Conservation (phyloP, 2,888 invertebrate species). For the Aspidiotus rigidus region DNA sequence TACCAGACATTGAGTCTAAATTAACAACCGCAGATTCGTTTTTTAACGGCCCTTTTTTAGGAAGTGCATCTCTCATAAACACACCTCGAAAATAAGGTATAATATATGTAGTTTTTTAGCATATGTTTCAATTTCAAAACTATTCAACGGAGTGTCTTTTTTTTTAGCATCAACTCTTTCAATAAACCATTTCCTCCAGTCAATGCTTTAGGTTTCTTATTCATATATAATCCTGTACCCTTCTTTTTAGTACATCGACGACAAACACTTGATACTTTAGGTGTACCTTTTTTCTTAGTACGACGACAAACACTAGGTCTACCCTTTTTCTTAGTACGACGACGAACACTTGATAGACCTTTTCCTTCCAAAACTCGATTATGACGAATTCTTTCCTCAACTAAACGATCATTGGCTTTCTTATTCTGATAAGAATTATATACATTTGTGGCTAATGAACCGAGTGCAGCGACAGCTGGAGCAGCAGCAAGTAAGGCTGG, state of each 20-base stretch:
- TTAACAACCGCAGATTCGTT: background rate
- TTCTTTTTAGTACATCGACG: background rate
- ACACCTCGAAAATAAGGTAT: conserved; percentile 17
- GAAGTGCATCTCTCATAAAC: conserved; percentile 3
- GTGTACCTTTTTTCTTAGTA: too few relatives aligned
- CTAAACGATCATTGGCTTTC: too few relatives aligned
- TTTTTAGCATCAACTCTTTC: conserved; percentile 10
- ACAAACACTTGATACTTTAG: too few relatives aligned
- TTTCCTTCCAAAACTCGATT: too few relatives aligned
- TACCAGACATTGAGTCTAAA: conserved; percentile 2
- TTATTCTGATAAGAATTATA: too few relatives aligned
- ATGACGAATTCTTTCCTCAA: too few relatives aligned
- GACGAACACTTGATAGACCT: background rate
- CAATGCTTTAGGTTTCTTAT: background rate
- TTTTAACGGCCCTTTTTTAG: background rate
- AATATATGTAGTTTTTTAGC: background rate
- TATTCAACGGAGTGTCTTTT: conserved; percentile 17
- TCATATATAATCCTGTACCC: background rate
- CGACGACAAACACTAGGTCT: too few relatives aligned
- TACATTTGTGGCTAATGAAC: too few relatives aligned
- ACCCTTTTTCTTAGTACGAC: background rate
- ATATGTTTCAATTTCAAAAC: conserved; percentile 10
- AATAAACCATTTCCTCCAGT: background rate
- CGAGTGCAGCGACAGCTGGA: too few relatives aligned
- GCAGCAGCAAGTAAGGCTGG: too few relatives aligned